Conservation (phyloP, 2,797 vertebrate species). For the Syngnathus rostellatus region DNA sequence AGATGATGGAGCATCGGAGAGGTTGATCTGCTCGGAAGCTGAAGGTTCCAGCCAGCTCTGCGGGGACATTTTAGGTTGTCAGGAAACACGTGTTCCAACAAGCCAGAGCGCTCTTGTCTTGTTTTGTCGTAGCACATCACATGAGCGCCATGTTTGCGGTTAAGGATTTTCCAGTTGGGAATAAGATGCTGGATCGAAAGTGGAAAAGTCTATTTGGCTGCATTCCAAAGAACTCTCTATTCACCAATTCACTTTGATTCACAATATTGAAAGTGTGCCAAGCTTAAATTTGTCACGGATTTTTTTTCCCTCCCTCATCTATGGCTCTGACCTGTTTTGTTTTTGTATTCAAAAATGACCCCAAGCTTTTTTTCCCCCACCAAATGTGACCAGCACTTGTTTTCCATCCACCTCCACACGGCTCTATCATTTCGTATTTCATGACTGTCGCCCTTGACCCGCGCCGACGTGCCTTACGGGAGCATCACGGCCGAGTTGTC, state of each 20-base stretch:
- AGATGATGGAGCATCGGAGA: background rate
- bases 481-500: background rate
- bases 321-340: background rate
- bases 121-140: background rate
- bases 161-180: background rate
- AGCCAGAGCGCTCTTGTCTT: background rate
- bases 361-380: background rate
- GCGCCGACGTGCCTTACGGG: background rate
- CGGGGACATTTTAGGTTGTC: conserved; percentile 29
- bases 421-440: conserved; percentile 14
- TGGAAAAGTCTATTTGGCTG: background rate
- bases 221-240: background rate
- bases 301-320: too few species aligned
- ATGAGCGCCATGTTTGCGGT: background rate
- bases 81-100: conserved; percentile 12
- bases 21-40: conserved; percentile 30
- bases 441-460: conserved; percentile 42
- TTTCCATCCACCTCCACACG: background rate
- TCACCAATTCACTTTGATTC: too few species aligned
- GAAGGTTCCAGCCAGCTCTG: conserved; percentile 20
- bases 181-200: background rate
- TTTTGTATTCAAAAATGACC: background rate
- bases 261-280: too few species aligned
- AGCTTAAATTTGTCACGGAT: too few species aligned
- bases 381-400: conserved; percentile 22